Conservation (phyloP, 2,888 invertebrate species). For the Watsonalla binaria region DNA sequence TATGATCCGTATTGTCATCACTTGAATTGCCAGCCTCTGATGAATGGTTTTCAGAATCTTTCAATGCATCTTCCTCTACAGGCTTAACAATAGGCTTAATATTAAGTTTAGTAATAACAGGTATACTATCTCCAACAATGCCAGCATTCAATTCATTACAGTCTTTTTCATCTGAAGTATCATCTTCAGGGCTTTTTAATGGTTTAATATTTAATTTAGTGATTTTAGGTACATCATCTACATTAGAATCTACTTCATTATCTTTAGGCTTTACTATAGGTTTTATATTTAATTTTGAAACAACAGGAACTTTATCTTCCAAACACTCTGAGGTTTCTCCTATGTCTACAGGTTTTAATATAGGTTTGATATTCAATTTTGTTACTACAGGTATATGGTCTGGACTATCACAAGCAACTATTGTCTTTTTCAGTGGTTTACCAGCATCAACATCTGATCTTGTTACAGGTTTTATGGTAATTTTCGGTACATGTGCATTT, state of each 20-base stretch:
- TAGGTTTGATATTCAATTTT: conserved; percentile 68
- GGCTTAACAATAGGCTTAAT: conserved; percentile 79
- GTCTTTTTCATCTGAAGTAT: conserved; percentile 64
- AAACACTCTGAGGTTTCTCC: conserved; percentile 45
- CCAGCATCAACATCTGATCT: conserved; percentile 44
- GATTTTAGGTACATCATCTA: conserved; percentile 73
- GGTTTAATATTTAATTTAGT: conserved; percentile 77
- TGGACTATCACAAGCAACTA: conserved; percentile 38
- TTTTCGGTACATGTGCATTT: conserved; percentile 74
- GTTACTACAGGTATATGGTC: conserved; percentile 65
- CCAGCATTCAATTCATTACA: conserved; percentile 63
- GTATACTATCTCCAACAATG: conserved; percentile 63
- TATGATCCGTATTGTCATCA: conserved; percentile 67
- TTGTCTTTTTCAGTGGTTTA: conserved; percentile 41
- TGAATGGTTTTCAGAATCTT: conserved; percentile 67
- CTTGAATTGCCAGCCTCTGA: conserved; percentile 70
- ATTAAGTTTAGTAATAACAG: conserved; percentile 72
- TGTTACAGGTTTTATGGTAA: conserved; percentile 76
- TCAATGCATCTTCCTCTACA: conserved; percentile 49
- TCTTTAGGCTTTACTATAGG: conserved; percentile 72
- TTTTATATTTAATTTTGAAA: conserved; percentile 78
- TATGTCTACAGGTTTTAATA: conserved; percentile 63
- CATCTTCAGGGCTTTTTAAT: conserved; percentile 66
- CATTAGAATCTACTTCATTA: conserved; percentile 64
- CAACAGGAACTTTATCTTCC: conserved; percentile 68